Evolutionary conservation across 1,140 invertebrate species (phyloP).

Genomic region (Calephelis nemesis): DNA sequence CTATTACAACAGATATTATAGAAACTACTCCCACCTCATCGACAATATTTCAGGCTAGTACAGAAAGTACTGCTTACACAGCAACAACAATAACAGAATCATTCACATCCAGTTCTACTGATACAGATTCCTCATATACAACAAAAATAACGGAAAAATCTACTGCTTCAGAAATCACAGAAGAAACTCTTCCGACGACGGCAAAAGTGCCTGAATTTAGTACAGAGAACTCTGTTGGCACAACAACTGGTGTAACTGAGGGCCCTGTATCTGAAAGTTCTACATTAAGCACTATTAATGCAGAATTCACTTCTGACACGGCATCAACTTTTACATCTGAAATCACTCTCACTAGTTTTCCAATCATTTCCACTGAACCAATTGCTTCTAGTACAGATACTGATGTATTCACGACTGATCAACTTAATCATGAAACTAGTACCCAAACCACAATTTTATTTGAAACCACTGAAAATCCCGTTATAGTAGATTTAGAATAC

Average conservation of each 20-base stretch:
- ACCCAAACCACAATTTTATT: neutral
- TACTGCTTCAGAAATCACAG: neutral
- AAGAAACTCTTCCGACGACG: neutral
- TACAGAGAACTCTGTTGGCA: neutral
- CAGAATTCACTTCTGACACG: neutral
- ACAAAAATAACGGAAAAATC: neutral
- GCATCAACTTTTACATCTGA: neutral
- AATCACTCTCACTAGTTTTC: neutral
- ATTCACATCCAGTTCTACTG: constrained; percentile 8
- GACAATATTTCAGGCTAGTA: constrained; percentile 16
- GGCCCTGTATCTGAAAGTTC: too few relatives aligned
- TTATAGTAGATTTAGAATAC: neutral
- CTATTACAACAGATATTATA: neutral
- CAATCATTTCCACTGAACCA: neutral
- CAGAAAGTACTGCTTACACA: neutral
- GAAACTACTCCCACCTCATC: constrained; percentile 20
- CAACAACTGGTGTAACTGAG: neutral
- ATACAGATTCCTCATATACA: neutral
- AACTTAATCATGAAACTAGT: neutral
- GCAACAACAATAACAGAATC: constrained; percentile 11
- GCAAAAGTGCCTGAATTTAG: neutral
- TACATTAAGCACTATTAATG: too few relatives aligned
- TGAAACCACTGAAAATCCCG: neutral
- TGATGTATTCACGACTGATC: neutral
- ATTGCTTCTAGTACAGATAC: neutral